Percentiles rank a stretch among this genome's conserved stretches.
Conservation (phyloP, 64 coral and sea anemone species). For the Orbicella faveolata region DNA sequence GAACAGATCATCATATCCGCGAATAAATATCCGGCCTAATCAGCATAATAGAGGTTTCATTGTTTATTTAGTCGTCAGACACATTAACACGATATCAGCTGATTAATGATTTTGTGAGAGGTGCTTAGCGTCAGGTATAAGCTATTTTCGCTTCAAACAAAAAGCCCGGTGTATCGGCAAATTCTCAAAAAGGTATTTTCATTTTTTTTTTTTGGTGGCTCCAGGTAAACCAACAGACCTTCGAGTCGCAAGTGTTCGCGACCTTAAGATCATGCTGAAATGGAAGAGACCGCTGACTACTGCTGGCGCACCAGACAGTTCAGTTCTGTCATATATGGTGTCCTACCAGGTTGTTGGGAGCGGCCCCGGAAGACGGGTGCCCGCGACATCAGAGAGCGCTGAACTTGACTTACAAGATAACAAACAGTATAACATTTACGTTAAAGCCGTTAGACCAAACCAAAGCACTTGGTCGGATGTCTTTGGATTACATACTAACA, state of each 20-base stretch:
- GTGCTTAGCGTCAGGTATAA: no score
- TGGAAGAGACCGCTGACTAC: constrained; percentile 17
- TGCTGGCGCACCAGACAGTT: neutral
- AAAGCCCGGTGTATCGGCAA: neutral
- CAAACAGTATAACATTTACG: neutral
- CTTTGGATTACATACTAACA: neutral
- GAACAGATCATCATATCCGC: no score
- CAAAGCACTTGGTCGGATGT: neutral
- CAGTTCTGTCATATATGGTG: neutral
- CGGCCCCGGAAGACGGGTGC: no score
- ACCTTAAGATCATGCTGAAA: neutral
- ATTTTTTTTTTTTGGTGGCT: neutral
- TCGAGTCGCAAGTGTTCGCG: neutral
- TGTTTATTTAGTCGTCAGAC: no score
- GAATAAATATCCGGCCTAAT: no score
- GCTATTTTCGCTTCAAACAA: no score
- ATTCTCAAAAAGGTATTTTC: neutral
- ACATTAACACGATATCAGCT: no score
- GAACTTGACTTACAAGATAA: neutral
- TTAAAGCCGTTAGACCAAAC: neutral
- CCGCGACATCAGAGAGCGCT: neutral
- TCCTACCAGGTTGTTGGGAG: neutral
- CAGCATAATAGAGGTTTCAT: no score
- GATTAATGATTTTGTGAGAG: no score
- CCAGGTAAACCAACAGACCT: constrained; percentile 32